Conservation (phyloP, 2,888 invertebrate species). For the Andrena marginata region DNA sequence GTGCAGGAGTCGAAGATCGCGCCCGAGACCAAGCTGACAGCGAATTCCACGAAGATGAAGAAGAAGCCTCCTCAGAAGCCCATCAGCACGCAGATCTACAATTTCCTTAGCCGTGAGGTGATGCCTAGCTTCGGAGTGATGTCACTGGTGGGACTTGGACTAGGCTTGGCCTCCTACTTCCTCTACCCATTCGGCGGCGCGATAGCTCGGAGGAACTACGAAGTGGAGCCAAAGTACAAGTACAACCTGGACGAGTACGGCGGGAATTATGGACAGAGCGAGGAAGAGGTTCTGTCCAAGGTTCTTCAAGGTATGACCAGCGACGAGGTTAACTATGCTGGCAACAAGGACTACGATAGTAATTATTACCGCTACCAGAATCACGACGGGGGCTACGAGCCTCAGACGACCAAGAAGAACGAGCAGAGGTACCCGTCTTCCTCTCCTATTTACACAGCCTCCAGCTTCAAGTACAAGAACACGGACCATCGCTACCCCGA, state of each 20-base stretch:
- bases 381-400: constrained; percentile 78
- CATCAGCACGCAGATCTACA: constrained; percentile 91
- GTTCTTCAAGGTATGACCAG: constrained; percentile 90
- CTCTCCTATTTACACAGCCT: constrained; percentile 68
- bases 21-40: constrained; percentile 80
- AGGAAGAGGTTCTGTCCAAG: constrained; percentile 92
- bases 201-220: constrained; percentile 88
- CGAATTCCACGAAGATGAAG: constrained; percentile 86
- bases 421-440: constrained; percentile 70
- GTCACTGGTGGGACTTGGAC: constrained; percentile 89
- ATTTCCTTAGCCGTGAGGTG: constrained; percentile 91
- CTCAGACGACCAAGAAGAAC: constrained; percentile 83
- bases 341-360: constrained; percentile 55
- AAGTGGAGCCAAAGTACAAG: constrained; percentile 86
- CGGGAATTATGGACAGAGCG: constrained; percentile 89
- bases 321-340: constrained; percentile 72
- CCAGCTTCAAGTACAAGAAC: constrained; percentile 75
- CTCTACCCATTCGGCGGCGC: constrained; percentile 91
- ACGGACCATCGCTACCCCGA: constrained; percentile 80
- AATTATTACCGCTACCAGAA: constrained; percentile 79
- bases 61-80: constrained; percentile 87
- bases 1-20: constrained; percentile 84
- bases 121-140: constrained; percentile 94
- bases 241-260: constrained; percentile 90
- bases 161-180: constrained; percentile 92